Evolutionary conservation across 2,113 vertebrate species (phyloP).

Genomic region (Trichechus manatus): DNA sequence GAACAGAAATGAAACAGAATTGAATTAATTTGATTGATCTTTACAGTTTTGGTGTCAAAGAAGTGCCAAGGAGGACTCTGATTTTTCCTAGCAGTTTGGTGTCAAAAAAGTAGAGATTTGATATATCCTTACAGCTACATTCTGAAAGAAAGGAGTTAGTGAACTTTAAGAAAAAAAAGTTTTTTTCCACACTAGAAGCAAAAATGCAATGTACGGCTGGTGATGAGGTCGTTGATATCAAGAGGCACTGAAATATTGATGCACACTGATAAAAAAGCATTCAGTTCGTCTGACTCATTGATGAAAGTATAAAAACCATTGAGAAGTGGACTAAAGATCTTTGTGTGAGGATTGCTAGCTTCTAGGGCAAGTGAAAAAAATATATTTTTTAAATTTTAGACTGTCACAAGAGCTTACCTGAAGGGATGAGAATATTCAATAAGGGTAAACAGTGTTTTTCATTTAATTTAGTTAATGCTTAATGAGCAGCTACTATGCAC

Average conservation of each 20-base stretch:
- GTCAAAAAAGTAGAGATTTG: background rate
- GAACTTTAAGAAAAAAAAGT: background rate
- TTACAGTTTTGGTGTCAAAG: background rate
- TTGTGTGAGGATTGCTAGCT: slow-evolving; percentile 41
- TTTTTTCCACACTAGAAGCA: background rate
- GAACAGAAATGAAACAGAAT: background rate
- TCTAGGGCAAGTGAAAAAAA: slow-evolving; percentile 63
- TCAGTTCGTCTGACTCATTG: slow-evolving; percentile 73
- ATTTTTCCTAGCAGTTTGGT: background rate
- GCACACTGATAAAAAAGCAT: slow-evolving; percentile 50
- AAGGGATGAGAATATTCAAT: background rate
- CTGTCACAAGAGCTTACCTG: slow-evolving; percentile 5
- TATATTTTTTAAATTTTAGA: slow-evolving; percentile 46
- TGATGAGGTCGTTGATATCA: slow-evolving; percentile 55
- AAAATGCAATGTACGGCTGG: slow-evolving; percentile 7
- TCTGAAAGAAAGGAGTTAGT: background rate
- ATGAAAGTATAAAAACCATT: slow-evolving; percentile 76
- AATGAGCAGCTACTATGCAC: background rate
- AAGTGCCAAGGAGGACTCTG: background rate
- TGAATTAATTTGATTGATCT: background rate
- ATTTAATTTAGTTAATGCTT: background rate
- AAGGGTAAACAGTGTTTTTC: background rate
- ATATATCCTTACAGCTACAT: background rate
- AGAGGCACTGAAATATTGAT: slow-evolving; percentile 39
- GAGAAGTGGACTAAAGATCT: slow-evolving; percentile 66